These are phyloP conservation scores for Physocephala rufipes DNA, from an alignment of 2,888 invertebrate genomes.

Conservation along the genomic window DNA sequence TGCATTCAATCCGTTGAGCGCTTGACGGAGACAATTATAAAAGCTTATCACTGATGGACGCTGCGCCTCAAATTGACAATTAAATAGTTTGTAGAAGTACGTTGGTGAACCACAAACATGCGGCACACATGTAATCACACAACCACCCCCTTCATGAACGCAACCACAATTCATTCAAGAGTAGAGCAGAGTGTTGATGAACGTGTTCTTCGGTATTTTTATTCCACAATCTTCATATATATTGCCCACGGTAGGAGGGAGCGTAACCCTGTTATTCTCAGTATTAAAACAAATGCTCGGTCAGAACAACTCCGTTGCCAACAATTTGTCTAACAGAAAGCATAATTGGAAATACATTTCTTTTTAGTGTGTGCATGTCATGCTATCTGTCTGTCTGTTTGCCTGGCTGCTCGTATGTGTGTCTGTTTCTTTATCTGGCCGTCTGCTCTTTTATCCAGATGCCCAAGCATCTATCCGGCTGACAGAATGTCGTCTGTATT, in stretches of 20 bases:
- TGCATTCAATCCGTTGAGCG: neutral
- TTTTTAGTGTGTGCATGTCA: neutral
- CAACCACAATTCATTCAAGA: neutral
- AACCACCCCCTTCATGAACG: neutral
- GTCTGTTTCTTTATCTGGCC: no score
- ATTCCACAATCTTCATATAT: no score
- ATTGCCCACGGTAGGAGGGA: neutral
- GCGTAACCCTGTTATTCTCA: neutral
- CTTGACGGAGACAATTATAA: neutral
- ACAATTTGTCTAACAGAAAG: neutral
- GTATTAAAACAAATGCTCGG: constrained; percentile 2
- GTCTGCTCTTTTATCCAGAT: no score
- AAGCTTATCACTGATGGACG: constrained; percentile 16
- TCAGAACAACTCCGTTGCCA: neutral
- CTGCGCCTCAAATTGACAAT: constrained; percentile 52
- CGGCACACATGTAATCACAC: constrained; percentile 22
- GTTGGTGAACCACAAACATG: constrained; percentile 52
- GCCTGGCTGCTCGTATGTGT: neutral
- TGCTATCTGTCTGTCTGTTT: neutral
- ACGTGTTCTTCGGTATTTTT: neutral
- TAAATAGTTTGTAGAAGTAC: constrained; percentile 61
- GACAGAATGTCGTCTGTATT: neutral
- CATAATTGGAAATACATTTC: neutral
- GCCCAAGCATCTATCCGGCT: neutral
- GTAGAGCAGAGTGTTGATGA: neutral